These are phyloP conservation scores for Suncus etruscus DNA, from an alignment of 2,113 vertebrate genomes.

Conservation along the genomic window DNA sequence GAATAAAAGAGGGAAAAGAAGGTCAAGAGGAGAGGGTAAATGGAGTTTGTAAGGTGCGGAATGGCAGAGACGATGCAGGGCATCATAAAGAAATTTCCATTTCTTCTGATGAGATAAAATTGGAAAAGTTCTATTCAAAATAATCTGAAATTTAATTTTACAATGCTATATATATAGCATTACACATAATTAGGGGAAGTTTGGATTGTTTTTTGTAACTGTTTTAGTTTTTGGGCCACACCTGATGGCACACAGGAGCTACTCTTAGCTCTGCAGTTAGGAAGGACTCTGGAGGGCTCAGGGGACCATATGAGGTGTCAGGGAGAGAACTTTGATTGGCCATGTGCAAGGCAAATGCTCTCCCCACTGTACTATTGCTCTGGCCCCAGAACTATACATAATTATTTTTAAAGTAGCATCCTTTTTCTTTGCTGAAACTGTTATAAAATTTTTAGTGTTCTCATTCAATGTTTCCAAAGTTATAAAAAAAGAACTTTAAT, in stretches of 20 bases:
- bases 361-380: too few species aligned
- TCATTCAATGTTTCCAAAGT: background rate
- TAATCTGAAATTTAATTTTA: background rate
- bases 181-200: too few species aligned
- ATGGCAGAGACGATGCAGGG: background rate
- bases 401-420: slow-evolving; percentile 17
- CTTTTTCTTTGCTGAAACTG: slow-evolving; percentile 22
- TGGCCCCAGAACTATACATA: background rate
- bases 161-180: too few species aligned
- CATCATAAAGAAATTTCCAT: background rate
- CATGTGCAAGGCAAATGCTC: too few species aligned
- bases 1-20: background rate
- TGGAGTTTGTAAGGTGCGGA: background rate
- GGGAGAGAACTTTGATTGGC: too few species aligned
- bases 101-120: slow-evolving; percentile 44
- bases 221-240: too few species aligned
- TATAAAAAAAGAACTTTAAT: slow-evolving; percentile 55
- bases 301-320: too few species aligned
- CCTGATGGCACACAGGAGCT: too few species aligned
- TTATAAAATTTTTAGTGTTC: slow-evolving; percentile 45
- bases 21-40: background rate
- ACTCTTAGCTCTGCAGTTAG: too few species aligned
- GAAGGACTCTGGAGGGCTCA: too few species aligned
- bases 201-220: too few species aligned
- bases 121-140: background rate